Evolutionary conservation across 2,888 invertebrate species (phyloP), one percentile per base, ranked within the genome.

Genomic region (Eupsilia transversa): DNA sequence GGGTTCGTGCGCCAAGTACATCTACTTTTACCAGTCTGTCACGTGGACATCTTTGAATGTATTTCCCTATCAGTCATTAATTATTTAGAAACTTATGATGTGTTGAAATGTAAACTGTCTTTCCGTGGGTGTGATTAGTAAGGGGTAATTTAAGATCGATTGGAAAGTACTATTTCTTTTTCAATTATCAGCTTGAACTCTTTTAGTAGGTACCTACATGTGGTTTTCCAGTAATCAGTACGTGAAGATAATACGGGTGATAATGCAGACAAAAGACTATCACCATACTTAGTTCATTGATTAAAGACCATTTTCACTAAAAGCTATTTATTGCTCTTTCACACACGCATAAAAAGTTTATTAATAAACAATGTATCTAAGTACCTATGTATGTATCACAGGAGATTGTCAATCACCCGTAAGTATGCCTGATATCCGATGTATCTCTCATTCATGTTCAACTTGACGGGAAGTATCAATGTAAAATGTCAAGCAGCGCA

Each of bases 371-470:
- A 17, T 30, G 23, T 72, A 74, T 3, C 5, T 43, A 43, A n/a
- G 30, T 38, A 30, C 1, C 5, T 33, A 23, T 17, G n/a, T 54
- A 52, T 27, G 33, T 41, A 43, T 3, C 38, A 27, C 46, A 7
- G n/a, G 67, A 73, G 74, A 33, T 59, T 56, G 74, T 74, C 81
- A 84, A 74, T 84, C 81, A 80, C n/a, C 7, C 54, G 14, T 3
- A 27, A 27, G 49, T 17, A 84, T 52, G 66, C 12, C 12, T 43
- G 80, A 0, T 14, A 80, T 79, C 43, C 74, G 6, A 81, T 67
- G 65, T 49, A 81, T 79, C 57, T 80, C 56, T 67, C 80, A 81
- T 84, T 84, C 81, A 80, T 74, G 54, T 38, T 43, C 66, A 52
- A 80, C 43, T 66, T 74, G 80, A 80, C 66, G 64, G 52, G 54